Evolutionary conservation across 2,888 invertebrate genomes (phyloP).

Genomic region (Dryococelus australis): DNA sequence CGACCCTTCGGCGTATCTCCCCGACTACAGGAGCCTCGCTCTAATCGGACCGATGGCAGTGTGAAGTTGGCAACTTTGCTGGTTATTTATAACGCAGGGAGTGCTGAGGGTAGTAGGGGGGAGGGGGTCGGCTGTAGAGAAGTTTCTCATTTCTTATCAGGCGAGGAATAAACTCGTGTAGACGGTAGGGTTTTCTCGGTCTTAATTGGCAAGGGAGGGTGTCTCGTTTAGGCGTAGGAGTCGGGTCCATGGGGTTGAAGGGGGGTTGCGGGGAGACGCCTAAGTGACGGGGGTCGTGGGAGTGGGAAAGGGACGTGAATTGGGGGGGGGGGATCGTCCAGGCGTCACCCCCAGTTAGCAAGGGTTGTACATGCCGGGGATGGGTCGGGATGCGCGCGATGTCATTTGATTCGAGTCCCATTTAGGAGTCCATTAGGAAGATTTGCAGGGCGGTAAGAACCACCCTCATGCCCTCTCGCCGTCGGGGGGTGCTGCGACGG

Average conservation of each 20-base stretch:
- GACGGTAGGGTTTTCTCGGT: slow-evolving; percentile 1
- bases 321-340: neutral
- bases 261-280: neutral
- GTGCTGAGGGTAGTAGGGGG: neutral
- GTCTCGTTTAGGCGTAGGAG: neutral
- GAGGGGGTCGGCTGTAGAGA: neutral
- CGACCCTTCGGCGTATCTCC: neutral
- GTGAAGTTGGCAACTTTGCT: neutral
- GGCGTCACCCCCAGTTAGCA: slow-evolving; percentile 16
- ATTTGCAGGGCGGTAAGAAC: slow-evolving; percentile 5
- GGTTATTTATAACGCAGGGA: neutral
- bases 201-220: neutral
- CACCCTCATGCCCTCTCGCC: neutral
- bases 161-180: slow-evolving; percentile 16
- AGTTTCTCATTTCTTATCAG: slow-evolving; percentile 11
- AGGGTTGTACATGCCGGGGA: neutral
- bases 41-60: slow-evolving; percentile 2
- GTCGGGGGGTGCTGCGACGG: neutral
- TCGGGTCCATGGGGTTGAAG: too few species aligned
- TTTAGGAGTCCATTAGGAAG: slow-evolving; percentile 25
- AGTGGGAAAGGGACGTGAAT: too few species aligned
- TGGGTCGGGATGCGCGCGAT: neutral
- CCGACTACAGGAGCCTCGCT: neutral
- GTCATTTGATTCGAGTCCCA: slow-evolving; percentile 22
- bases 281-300: too few species aligned